Evolutionary conservation across 2,888 invertebrate species (phyloP), one percentile per base, ranked within the genome.

Genomic region (Cosmopolites sordidus): DNA sequence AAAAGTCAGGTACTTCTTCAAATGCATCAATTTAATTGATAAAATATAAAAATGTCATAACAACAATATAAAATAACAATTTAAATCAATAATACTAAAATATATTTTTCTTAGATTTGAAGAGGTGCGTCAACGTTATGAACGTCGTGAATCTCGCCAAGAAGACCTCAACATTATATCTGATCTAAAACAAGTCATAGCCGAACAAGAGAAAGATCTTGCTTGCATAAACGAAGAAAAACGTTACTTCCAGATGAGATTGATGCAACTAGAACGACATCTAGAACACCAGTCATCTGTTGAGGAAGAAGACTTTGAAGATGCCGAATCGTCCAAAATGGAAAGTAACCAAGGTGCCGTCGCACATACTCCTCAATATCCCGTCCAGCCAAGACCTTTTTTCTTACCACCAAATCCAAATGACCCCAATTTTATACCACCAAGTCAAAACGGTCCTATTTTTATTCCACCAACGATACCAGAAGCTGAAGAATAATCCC

Each of bases 151-250:
- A 66, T 79, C 80, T 1, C 72, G 79, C 1, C 72, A 75, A 8
- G 80, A 81, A 68, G 81, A 81, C 64, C 60, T 80, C 22, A 77
- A 77, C 49, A 75, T 76, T 60, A 80, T 81, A 41, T 70, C 76
- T 5, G 80, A 81, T 56, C 64, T 81, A 43, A 74, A 76, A 27
- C 76, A 76, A 60, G 75, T 79, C n/a, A 76, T 80, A 45, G 79
- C 79, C 22, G 78, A 79, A 52, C 79, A 80, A 62, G 81, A 81
- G 60, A 76, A 78, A 55, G 80, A 81, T 64, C 66, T 81, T 42
- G 76, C 77, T 29, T 73, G 76, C 55, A 69, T 81, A 17, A 81
- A 80, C 38, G 80, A 81, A 67, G 77, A 79, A 51, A 73, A 81
- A 63, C 72, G 58, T 2, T 80, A 78, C 61, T 79, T 79, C 70